Evolutionary conservation across 2,113 vertebrate species (phyloP), one percentile per base, ranked within the genome.

Genomic region (Ptilorrhoa leucosticta): DNA sequence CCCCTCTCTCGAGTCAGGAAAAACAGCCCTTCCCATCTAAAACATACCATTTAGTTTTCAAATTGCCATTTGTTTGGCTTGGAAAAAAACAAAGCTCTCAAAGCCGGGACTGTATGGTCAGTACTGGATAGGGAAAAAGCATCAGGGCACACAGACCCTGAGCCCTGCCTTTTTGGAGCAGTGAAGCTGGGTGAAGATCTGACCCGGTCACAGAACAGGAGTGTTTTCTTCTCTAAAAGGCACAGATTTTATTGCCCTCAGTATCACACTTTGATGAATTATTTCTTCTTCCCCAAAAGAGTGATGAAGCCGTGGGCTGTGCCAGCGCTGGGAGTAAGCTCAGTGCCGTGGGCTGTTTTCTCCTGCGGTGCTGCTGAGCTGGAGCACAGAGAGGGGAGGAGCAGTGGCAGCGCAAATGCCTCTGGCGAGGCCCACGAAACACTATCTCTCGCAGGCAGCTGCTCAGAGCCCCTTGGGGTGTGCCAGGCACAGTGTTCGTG

Each of bases 21-120:
- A 84, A 87, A 50, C 80, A 96, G 70, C 73, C 33, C 35, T 95
- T 93, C 81, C 87, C 30, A n/a, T 83, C 31, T 65, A 12, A 92
- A 91, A 30, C 90, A 45, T 82, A 56, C 28, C 16, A 51, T 58
- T 84, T 78, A 7, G 31, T 58, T 91, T 93, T 86, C 56, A 44
- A 89, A 75, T 64, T 47, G 69, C 80, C 39, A 21, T 91, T 90
- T 90, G 13, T 90, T 79, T 93, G 70, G 15, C 57, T 76, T 88
- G 66, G 82, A 50, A 42, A 64, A 90, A 53, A 35, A 0, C 33
- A 33, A 47, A 28, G n/a, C 64, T 47, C 40, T 84, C 33, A 14
- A 75, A 61, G 70, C n/a, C 7, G 5, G 72, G 39, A 20, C 53
- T 18, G 0, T 5, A n/a, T 0, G 1, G 48, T 75, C 86, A 11